Evolutionary conservation across 1,140 invertebrate genomes (phyloP).

Genomic region (Leptopilina clavipes): DNA sequence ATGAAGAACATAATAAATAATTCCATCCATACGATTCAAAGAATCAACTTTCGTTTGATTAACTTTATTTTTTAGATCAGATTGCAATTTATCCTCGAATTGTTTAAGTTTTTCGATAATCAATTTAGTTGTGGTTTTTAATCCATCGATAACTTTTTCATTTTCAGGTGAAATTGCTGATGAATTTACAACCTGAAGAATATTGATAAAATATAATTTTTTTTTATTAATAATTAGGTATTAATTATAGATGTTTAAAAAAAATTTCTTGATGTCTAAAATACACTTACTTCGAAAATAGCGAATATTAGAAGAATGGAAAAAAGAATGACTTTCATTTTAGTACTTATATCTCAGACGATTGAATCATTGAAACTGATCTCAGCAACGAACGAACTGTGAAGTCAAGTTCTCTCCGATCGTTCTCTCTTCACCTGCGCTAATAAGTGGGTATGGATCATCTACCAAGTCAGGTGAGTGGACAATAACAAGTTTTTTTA

Average conservation of each 20-base stretch:
- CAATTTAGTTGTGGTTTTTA: constrained; percentile 6
- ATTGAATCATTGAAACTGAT: constrained; percentile 22
- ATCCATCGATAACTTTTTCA: not conserved
- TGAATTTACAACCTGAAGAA: not conserved
- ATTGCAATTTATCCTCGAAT: constrained; percentile 19
- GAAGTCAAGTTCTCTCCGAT: too few relatives aligned
- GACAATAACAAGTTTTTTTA: too few relatives aligned
- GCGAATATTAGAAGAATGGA: not conserved
- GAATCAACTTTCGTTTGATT: constrained; percentile 1
- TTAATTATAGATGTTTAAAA: not conserved
- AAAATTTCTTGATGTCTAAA: too few relatives aligned
- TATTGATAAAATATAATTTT: not conserved
- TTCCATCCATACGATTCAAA: constrained; percentile 13
- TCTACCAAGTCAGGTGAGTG: too few relatives aligned
- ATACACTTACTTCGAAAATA: not conserved
- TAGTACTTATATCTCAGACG: constrained; percentile 14
- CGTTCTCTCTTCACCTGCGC: too few relatives aligned
- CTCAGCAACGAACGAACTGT: not conserved
- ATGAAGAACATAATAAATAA: constrained; percentile 16
- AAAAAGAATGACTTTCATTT: constrained; percentile 17
- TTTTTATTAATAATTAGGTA: not conserved
- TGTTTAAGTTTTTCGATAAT: constrained; percentile 4
- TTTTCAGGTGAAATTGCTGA: not conserved
- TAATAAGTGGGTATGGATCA: too few relatives aligned
- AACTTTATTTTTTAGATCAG: constrained; percentile 1